Conservation (phyloP, 2,888 invertebrate species). For the Dugesia japonica region DNA sequence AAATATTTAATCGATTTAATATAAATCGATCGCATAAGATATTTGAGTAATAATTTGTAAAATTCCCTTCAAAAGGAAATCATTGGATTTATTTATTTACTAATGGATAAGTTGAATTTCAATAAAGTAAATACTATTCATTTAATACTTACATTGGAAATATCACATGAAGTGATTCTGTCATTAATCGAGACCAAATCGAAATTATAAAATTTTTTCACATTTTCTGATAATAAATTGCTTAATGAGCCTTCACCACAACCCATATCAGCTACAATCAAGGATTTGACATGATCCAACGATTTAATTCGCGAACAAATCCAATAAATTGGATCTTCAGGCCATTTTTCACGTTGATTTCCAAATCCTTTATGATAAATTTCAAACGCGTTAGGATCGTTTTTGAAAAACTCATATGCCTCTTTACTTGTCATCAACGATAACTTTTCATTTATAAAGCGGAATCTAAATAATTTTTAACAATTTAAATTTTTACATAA, state of each 20-base stretch:
- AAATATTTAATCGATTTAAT: no score
- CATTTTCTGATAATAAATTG: constrained; percentile 38
- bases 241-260: constrained; percentile 79
- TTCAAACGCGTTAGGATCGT: constrained; percentile 62
- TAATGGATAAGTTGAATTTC: no score
- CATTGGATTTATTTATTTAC: no score
- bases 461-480: constrained; percentile 51
- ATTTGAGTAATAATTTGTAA: no score
- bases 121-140: no score
- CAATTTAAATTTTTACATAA: no score
- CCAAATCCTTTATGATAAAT: constrained; percentile 80
- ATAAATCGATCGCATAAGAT: no score
- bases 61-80: no score
- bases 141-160: constrained; percentile 47
- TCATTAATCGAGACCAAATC: constrained; percentile 68
- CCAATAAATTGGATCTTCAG: constrained; percentile 68
- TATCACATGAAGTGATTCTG: constrained; percentile 69
- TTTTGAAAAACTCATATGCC: constrained; percentile 58
- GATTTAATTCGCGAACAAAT: constrained; percentile 56
- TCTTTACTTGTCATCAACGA: constrained; percentile 65
- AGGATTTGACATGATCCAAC: constrained; percentile 45
- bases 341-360: constrained; percentile 75
- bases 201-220: constrained; percentile 65
- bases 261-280: constrained; percentile 72
- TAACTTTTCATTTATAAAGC: constrained; percentile 76